These are phyloP conservation scores for Palythoa caribaeorum DNA, from an alignment of 92 coral and sea anemone species.

Conservation along the genomic window DNA sequence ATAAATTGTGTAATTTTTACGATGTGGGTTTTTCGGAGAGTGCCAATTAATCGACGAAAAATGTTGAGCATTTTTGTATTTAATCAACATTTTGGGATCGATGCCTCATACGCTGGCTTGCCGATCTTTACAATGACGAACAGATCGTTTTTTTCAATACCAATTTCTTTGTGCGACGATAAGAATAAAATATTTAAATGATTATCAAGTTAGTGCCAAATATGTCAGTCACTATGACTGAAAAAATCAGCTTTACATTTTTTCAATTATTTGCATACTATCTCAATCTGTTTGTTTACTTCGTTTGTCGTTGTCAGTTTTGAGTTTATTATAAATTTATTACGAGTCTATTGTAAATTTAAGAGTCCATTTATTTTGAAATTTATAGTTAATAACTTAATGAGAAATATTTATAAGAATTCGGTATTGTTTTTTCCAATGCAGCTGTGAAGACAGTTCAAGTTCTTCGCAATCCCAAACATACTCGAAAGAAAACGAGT, in stretches of 20 bases:
- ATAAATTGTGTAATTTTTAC: background rate
- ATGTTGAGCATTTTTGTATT: background rate
- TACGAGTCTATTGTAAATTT: background rate
- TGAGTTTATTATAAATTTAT: background rate
- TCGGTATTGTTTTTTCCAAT: background rate
- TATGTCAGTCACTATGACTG: background rate
- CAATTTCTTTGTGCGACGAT: background rate
- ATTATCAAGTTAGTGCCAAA: background rate
- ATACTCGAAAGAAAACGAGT: constrained; percentile 11
- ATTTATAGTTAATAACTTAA: background rate
- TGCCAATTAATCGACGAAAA: background rate
- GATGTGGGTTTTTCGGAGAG: background rate
- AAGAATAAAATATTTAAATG: background rate
- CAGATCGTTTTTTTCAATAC: background rate
- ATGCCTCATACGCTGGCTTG: background rate
- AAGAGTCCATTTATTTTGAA: background rate
- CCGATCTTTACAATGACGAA: background rate
- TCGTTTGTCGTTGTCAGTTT: background rate
- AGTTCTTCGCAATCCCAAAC: constrained; percentile 53
- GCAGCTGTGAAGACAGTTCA: constrained; percentile 66
- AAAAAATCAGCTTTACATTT: background rate
- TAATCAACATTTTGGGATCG: background rate
- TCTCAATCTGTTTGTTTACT: background rate
- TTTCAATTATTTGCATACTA: background rate
- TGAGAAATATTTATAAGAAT: background rate